These are phyloP conservation scores for Leptosomus discolor DNA, from an alignment of 2,113 vertebrate species.

Conservation along the genomic window DNA sequence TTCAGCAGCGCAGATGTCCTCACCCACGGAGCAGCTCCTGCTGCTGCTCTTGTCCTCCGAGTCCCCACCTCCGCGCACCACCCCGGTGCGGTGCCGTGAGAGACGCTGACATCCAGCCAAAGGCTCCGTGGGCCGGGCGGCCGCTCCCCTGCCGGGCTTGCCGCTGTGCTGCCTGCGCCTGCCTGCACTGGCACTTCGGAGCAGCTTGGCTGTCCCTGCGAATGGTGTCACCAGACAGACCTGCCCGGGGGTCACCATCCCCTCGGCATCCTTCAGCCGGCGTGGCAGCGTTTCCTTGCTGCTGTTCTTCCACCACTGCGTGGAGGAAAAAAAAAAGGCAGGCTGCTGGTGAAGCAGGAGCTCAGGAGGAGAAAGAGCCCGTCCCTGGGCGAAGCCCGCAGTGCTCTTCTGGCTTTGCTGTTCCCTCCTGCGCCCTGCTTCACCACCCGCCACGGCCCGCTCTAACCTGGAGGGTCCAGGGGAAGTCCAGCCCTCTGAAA, in stretches of 20 bases:
- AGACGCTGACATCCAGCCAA: background rate
- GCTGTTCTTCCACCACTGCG: background rate
- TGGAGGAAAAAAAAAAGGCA: background rate
- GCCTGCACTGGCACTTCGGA: background rate
- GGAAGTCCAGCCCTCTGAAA: background rate
- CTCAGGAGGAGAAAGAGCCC: background rate
- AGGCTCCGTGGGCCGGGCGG: background rate
- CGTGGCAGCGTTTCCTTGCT: fast-evolving
- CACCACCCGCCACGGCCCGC: background rate
- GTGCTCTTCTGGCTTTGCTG: background rate
- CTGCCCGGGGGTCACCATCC: background rate
- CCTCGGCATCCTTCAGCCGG: background rate
- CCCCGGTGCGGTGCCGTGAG: background rate
- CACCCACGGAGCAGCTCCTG: background rate
- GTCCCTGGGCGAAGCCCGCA: background rate
- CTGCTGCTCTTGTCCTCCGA: background rate
- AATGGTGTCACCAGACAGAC: background rate
- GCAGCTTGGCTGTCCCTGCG: fast-evolving
- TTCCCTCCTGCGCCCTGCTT: background rate
- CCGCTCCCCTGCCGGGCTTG: background rate
- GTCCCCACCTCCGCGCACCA: background rate
- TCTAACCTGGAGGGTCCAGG: background rate
- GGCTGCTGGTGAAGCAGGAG: fast-evolving
- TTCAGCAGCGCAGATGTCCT: background rate
- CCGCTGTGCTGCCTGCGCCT: background rate